Conservation (phyloP, 2,113 vertebrate species). For the Corvus hawaiiensis region DNA sequence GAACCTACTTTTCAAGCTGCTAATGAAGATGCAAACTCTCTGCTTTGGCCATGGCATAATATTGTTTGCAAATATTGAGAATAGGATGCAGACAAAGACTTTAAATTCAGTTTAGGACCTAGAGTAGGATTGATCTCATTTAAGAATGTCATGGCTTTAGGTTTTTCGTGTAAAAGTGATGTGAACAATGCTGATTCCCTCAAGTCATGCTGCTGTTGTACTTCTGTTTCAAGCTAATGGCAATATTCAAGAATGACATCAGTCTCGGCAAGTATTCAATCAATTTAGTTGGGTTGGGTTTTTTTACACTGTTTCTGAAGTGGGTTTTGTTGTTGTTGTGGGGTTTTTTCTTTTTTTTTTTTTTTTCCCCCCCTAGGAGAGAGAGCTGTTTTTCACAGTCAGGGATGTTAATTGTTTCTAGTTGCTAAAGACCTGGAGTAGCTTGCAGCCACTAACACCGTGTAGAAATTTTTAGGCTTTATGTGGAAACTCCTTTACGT, state of each 20-base stretch:
- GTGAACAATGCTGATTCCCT: background rate
- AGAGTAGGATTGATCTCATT: background rate
- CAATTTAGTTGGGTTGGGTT: background rate
- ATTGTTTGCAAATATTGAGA: background rate
- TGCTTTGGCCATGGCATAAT: background rate
- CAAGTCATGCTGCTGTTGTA: background rate
- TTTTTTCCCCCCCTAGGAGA: background rate
- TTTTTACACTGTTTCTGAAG: background rate
- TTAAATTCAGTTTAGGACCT: background rate
- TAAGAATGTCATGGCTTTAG: background rate
- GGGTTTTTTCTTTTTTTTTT: fast-evolving
- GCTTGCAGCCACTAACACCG: background rate
- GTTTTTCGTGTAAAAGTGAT: background rate
- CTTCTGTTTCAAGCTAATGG: background rate
- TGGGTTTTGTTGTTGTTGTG: background rate
- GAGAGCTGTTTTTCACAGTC: background rate
- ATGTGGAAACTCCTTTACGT: background rate
- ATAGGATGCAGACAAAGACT: background rate
- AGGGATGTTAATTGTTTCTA: background rate
- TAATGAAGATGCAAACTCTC: background rate
- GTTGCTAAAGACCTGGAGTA: background rate
- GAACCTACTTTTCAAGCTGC: background rate
- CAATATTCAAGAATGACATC: background rate
- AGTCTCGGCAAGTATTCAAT: background rate
- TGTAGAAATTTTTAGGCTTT: background rate